Conservation (phyloP, 1,140 invertebrate species). For the Cepaea nemoralis region DNA sequence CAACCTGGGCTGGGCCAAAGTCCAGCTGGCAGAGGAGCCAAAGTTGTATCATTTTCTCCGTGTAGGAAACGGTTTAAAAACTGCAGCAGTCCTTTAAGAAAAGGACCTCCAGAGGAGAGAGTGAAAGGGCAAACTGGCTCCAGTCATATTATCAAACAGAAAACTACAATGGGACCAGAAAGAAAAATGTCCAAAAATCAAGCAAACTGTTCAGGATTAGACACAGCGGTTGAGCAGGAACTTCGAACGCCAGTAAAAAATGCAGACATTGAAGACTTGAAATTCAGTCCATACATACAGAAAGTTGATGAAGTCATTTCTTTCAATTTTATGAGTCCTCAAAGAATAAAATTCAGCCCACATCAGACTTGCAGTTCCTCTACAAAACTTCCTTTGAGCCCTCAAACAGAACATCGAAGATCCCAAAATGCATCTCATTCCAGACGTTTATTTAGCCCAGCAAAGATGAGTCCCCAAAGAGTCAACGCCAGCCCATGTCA, state of each 20-base stretch:
- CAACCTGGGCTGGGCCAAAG: not conserved
- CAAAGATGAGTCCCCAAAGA: not conserved
- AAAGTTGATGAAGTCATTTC: constrained; percentile 10
- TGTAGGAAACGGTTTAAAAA: not conserved
- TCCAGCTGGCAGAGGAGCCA: not conserved
- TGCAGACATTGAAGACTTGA: not conserved
- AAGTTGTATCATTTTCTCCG: not conserved
- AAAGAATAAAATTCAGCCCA: constrained; percentile 6
- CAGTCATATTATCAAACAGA: not conserved
- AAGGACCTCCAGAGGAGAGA: not conserved
- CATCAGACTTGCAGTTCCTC: not conserved
- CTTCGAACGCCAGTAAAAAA: not conserved
- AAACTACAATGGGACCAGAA: not conserved
- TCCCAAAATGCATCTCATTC: not conserved
- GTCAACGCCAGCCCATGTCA: too few relatives aligned
- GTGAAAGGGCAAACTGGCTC: not conserved
- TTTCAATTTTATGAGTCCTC: constrained; percentile 14
- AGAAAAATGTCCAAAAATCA: not conserved
- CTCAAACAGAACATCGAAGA: not conserved
- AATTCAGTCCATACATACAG: not conserved
- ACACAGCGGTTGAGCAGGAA: not conserved
- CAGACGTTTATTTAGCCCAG: not conserved
- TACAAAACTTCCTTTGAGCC: not conserved
- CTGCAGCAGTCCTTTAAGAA: not conserved
- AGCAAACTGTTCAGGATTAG: not conserved